Evolutionary conservation across 2,797 vertebrate species (phyloP), one percentile per base, ranked within the genome.

Genomic region (Argyrosomus regius): DNA sequence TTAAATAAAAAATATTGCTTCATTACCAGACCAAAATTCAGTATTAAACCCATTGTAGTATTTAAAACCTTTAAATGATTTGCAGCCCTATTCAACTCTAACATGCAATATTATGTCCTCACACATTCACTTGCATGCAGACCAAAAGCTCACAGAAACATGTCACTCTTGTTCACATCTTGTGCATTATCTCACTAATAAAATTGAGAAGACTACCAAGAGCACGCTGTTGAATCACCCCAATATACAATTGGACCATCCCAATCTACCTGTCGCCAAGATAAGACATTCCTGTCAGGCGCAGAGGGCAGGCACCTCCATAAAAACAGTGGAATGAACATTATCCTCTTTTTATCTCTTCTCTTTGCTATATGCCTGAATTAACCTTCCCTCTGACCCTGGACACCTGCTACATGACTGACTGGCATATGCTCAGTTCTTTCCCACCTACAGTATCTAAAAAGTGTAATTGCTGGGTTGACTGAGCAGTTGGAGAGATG

Each of bases 371-470:
- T 69, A 72, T 22, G 18, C 52, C 74, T 67, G 77, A 85, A 91
- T 85, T 87, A 90, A 88, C 88, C 80, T 86, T 69, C 12, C 22
- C 17, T 54, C 24, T 53, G 48, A 83, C 68, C 68, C 64, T n/a
- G 49, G 48, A 75, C 49, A 72, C 58, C 22, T 59, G 49, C 13
- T 46, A 63, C 50, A 43, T 46, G 66, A 78, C n/a, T 62, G 67
- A 66, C 70, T 68, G 48, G 28, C 49, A 69, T 1, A 0, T 67
- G 72, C n/a, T 26, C 35, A 18, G 14, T 52, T 26, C 75, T 70
- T 73, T n/a, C 9, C 41, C 28, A 59, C 75, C 56, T 70, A 9
- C 35, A 39, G 35, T 41, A 84, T 77, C 61, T 52, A n/a, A 14
- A 26, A 24, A 17, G 6, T 59, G 39, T 69, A 64, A 75, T 72